Conservation (phyloP, 2,113 vertebrate genomes). For the Reinhardtius hippoglossoides region DNA sequence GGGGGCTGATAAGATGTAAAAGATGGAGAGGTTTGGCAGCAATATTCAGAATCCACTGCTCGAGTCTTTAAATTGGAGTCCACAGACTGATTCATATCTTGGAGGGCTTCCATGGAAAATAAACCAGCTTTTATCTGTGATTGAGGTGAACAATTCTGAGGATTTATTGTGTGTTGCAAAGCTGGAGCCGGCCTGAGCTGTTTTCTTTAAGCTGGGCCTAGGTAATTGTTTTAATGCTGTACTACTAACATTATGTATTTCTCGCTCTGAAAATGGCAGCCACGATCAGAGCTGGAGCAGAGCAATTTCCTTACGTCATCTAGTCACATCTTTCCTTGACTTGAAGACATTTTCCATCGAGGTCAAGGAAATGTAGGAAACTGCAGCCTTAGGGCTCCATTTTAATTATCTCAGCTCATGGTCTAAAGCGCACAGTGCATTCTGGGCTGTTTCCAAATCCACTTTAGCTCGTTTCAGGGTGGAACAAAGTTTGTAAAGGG, state of each 20-base stretch:
- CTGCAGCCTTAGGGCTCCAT: neutral
- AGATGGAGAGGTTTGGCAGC: conserved; percentile 35
- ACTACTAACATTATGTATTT: neutral
- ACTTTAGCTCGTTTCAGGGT: neutral
- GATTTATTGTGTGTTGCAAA: conserved; percentile 6
- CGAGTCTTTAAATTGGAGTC: conserved; percentile 36
- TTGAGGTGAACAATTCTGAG: neutral
- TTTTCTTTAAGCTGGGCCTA: neutral
- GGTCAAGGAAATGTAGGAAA: neutral
- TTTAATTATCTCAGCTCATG: neutral
- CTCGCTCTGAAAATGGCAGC: neutral
- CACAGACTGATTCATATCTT: conserved; percentile 26
- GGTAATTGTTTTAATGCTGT: conserved; percentile 2
- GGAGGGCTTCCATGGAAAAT: conserved; percentile 25
- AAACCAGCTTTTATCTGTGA: conserved; percentile 34
- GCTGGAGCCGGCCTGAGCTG: neutral
- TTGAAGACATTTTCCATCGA: neutral
- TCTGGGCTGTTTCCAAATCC: neutral
- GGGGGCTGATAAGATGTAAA: conserved; percentile 36
- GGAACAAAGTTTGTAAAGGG: neutral
- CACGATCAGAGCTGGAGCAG: neutral
- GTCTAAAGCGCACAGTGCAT: neutral
- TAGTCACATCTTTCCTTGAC: neutral
- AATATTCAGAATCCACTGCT: conserved; percentile 31
- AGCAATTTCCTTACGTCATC: neutral